Percentiles rank a stretch among this genome's conserved stretches.
Conservation (phyloP, 2,797 vertebrate species). For the Falco biarmicus region DNA sequence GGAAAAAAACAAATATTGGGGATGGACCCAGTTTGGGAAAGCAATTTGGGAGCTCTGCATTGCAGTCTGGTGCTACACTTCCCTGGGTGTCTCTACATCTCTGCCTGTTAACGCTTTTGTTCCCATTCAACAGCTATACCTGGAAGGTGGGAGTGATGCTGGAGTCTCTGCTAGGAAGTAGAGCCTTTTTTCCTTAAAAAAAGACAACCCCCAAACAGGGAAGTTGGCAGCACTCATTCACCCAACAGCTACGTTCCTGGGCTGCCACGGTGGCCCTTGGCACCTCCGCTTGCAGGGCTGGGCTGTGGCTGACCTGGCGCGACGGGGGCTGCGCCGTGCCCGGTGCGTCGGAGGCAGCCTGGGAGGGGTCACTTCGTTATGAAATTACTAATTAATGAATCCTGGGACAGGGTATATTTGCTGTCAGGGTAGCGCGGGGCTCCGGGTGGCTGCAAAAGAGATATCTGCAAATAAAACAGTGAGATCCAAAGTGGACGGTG, state of each 20-base stretch:
- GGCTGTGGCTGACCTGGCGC: neutral
- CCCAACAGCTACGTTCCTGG: rapidly evolving
- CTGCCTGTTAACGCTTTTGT: neutral
- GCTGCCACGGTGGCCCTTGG: rapidly evolving
- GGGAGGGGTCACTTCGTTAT: rapidly evolving
- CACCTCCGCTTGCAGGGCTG: neutral
- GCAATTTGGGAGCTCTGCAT: neutral
- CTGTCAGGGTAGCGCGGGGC: neutral
- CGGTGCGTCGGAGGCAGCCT: rapidly evolving
- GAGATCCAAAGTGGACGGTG: neutral
- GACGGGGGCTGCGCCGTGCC: neutral
- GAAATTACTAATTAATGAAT: neutral
- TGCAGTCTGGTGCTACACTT: neutral
- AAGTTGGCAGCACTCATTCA: rapidly evolving
- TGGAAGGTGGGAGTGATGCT: neutral
- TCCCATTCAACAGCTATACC: neutral
- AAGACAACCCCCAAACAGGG: neutral
- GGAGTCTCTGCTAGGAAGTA: neutral
- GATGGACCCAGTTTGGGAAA: neutral
- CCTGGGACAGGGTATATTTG: neutral
- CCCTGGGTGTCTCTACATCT: neutral
- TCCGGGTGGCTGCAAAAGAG: neutral
- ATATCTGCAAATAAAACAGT: neutral
- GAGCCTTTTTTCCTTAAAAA: neutral
- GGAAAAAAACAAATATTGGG: neutral